These are phyloP conservation scores for Neuroterus valhalla DNA, from an alignment of 1,140 invertebrate species.

Conservation along the genomic window DNA sequence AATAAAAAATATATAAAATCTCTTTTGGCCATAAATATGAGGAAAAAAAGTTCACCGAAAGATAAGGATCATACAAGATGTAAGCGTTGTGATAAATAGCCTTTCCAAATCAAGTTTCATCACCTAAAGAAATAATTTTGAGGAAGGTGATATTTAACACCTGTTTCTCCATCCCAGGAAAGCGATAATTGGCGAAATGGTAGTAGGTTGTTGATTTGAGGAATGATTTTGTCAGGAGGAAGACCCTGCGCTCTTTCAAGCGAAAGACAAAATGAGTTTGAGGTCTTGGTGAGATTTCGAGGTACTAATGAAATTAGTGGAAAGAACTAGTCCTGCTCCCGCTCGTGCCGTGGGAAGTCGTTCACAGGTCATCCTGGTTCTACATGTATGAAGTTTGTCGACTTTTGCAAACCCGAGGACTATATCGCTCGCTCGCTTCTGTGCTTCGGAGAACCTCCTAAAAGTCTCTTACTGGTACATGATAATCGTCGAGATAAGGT, in stretches of 20 bases:
- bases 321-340: conserved; percentile 52
- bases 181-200: conserved; percentile 11
- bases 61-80: not conserved
- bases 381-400: conserved; percentile 44
- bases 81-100: not conserved
- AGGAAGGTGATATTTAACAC: conserved; percentile 23
- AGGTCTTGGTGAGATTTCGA: conserved; percentile 44
- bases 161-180: conserved; percentile 24
- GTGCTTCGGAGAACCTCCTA: conserved; percentile 59
- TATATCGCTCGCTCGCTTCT: conserved; percentile 50
- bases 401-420: conserved; percentile 48
- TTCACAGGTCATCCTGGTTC: conserved; percentile 62
- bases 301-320: conserved; percentile 62
- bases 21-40: too few species aligned
- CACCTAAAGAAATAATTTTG: conserved; percentile 18
- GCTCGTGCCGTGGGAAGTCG: conserved; percentile 68
- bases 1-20: too few species aligned
- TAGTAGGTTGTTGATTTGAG: not conserved
- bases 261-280: conserved; percentile 44
- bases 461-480: conserved; percentile 61
- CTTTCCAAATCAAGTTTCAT: not conserved
- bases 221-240: not conserved
- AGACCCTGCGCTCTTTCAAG: not conserved
- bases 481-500: conserved; percentile 72
- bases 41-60: too few species aligned